Evolutionary conservation across 2,113 vertebrate genomes (phyloP).

Genomic region (Perccottus glenii): DNA sequence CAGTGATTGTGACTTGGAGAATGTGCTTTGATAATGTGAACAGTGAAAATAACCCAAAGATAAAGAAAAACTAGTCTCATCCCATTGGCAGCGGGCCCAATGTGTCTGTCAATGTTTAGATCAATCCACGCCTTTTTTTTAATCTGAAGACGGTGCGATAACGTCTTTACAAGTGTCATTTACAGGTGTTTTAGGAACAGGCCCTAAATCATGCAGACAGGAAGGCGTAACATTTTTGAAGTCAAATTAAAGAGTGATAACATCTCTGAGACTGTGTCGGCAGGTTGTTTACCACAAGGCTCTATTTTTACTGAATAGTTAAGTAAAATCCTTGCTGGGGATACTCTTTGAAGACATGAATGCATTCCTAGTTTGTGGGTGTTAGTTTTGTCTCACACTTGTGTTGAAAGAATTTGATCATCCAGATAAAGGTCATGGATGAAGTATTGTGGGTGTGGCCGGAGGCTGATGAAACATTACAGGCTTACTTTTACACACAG

Average conservation of each 20-base stretch:
- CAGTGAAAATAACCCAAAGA: not conserved
- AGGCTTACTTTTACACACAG: too few relatives aligned
- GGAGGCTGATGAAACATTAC: too few relatives aligned
- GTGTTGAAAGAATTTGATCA: not conserved
- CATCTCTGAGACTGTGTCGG: not conserved
- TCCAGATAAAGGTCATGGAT: not conserved
- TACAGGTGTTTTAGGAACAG: not conserved
- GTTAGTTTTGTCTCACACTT: not conserved
- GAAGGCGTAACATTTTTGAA: not conserved
- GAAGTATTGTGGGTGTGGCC: not conserved
- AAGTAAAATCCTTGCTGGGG: too few relatives aligned
- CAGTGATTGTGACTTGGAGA: slow-evolving; percentile 2
- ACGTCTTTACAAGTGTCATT: too few relatives aligned
- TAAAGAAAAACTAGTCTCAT: not conserved
- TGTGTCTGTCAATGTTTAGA: not conserved
- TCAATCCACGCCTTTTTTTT: not conserved
- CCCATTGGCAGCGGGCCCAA: not conserved
- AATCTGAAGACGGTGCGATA: not conserved
- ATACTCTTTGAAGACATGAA: too few relatives aligned
- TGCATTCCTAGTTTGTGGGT: not conserved
- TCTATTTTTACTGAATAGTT: too few relatives aligned
- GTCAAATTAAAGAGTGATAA: not conserved
- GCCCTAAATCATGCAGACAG: not conserved
- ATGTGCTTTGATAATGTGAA: not conserved
- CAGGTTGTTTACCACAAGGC: too few relatives aligned